Percentiles rank a stretch among this genome's conserved stretches.
phyloP scores from a whole-genome alignment of 2,888 invertebrate genomes.

The Melinopterus prodromus region DNA sequence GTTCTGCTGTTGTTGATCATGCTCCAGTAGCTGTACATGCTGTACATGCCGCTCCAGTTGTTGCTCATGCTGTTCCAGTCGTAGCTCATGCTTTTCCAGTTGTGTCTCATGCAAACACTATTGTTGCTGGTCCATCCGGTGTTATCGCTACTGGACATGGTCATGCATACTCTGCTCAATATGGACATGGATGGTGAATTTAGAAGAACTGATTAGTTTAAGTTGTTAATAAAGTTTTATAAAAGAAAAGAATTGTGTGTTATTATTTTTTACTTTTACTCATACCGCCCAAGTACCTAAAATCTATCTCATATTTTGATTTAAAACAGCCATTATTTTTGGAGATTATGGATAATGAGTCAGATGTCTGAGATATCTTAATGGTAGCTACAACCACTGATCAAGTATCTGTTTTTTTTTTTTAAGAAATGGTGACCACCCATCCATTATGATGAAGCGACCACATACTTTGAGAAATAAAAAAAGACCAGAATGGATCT shows the following conservation, averaged over 20 bases:
- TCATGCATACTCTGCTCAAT: slow-evolving; percentile 25
- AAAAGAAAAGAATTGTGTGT: slow-evolving; percentile 1
- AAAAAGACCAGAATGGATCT: too few species aligned
- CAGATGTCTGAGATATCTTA: too few species aligned
- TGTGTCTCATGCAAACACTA: slow-evolving; percentile 26
- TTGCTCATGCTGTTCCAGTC: slow-evolving; percentile 21
- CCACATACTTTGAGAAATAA: too few species aligned
- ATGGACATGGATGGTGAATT: slow-evolving; percentile 33
- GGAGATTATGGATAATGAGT: too few species aligned
- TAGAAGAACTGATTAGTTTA: slow-evolving; percentile 23
- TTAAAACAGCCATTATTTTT: too few species aligned
- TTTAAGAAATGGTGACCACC: too few species aligned
- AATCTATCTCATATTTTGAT: neutral
- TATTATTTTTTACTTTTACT: neutral
- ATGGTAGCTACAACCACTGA: too few species aligned
- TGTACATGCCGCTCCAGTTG: slow-evolving; percentile 26
- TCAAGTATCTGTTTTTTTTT: too few species aligned
- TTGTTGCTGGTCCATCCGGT: slow-evolving; percentile 35
- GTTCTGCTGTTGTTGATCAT: slow-evolving; percentile 22
- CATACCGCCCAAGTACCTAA: neutral
- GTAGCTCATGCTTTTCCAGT: slow-evolving; percentile 24
- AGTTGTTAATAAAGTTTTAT: slow-evolving; percentile 19
- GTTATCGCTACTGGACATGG: slow-evolving; percentile 28
- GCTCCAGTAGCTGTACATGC: slow-evolving; percentile 28
- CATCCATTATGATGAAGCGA: too few species aligned